Base-by-base conservation (phyloP, 2,113 vertebrate species). In the Cavia aperea region DNA sequence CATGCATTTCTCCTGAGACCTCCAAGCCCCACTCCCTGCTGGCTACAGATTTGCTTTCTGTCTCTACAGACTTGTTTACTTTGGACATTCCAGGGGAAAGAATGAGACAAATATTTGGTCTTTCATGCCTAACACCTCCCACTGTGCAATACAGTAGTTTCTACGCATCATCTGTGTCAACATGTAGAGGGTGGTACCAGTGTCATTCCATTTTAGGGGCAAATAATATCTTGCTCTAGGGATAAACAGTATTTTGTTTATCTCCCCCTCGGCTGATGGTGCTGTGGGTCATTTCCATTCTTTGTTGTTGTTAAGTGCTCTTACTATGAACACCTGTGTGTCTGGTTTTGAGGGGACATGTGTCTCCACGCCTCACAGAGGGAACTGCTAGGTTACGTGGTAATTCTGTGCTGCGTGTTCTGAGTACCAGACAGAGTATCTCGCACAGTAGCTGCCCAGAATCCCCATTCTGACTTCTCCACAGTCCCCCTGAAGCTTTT, bases 381-480 rank as follows among this genome's bases (percentile, higher is more conserved):
- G 11, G 4, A 65, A 3, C 4, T 43, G 13, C 5, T 60, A 3
- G 56, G 15, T 23, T 26, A 5, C 0, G 2, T 2, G 4, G 49
- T 54, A 11, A 54, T 33, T 88, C 63, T 31, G 46, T 33, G 23
- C 31, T 36, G 16, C 49, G 5, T 33, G 2, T 60, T 73, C 33
- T 29, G 63, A 62, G 56, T 8, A 73, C 19, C 4, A 66, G 46
- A 0, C n/a, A 3, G 12, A 26, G 46, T 16, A 15, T 14, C 29
- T 29, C 19, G 18, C 13, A 14, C 29, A 7, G 14, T 0, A 5
- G 5, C 2, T 11, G 18, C 1, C 0, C 29, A 2, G 6, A 24
- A 1, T 0, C 11, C 49, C 11, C 24, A 23, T 5, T 49, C n/a
- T 16, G 0, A 0, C 11, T 21, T 31, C 7, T 68, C 39, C 23